Evolutionary conservation across 2,113 vertebrate species (phyloP).

Genomic region (Aldabrachelys gigantea): DNA sequence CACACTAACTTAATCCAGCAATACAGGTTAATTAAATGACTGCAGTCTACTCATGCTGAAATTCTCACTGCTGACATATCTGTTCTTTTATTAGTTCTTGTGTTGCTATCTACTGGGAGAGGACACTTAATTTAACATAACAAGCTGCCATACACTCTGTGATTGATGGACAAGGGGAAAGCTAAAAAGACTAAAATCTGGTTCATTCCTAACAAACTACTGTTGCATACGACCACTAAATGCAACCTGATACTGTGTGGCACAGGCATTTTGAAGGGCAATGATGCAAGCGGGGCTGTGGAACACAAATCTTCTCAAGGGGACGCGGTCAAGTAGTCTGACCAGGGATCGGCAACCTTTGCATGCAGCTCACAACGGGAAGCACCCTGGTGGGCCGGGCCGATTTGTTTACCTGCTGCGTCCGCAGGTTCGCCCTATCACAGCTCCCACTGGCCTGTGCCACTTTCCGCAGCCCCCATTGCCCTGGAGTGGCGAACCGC

Average conservation of each 20-base stretch:
- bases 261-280: constrained; percentile 4
- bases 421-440: no score
- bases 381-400: no score
- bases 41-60: background rate
- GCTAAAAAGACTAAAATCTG: background rate
- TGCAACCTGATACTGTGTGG: background rate
- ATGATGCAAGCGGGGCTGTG: background rate
- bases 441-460: no score
- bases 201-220: background rate
- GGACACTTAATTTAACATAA: background rate
- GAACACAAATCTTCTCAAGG: background rate
- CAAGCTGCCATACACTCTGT: fast-evolving
- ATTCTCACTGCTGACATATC: background rate
- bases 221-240: background rate
- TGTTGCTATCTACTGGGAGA: background rate
- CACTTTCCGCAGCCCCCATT: no score
- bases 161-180: no score
- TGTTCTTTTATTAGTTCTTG: background rate
- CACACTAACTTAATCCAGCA: background rate
- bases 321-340: background rate
- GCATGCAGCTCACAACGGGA: no score
- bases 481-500: no score
- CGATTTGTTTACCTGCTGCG: no score
- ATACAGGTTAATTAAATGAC: background rate
- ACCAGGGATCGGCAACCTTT: no score